Percentiles rank a stretch among this genome's conserved stretches.
Conservation (phyloP, 2,113 vertebrate genomes). For the Cnemophilus loriae region DNA sequence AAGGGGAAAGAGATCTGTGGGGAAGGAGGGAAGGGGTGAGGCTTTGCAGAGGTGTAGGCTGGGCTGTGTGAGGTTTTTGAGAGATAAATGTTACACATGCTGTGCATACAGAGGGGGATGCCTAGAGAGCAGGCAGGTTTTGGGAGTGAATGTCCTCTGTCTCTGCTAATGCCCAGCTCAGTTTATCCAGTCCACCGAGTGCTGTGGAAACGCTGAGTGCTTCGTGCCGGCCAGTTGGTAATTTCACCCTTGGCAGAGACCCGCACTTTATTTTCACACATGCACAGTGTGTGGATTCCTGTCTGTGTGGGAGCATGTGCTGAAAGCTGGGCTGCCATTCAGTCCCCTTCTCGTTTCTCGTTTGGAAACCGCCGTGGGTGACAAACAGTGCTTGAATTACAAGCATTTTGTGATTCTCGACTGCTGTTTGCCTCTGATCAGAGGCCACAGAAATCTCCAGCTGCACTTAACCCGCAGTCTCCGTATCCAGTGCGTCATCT, state of each 20-base stretch:
- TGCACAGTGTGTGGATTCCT: not conserved
- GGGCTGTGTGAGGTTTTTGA: not conserved
- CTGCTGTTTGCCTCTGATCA: conserved; percentile 24
- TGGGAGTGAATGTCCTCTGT: not conserved
- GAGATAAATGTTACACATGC: not conserved
- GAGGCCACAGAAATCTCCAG: conserved; percentile 33
- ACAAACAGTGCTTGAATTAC: conserved; percentile 11
- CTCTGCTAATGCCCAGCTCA: not conserved
- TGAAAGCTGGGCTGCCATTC: not conserved
- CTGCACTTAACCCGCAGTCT: conserved; percentile 32
- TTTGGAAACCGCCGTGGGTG: not conserved
- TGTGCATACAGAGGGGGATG: not conserved
- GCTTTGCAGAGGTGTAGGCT: not conserved
- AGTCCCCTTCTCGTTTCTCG: not conserved
- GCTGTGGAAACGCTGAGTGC: not conserved
- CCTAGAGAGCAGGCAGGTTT: too few species aligned
- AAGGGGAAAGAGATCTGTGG: not conserved
- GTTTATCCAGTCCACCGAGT: not conserved
- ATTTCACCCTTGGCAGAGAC: not conserved
- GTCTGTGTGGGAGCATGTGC: not conserved
- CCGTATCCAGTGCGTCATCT: not conserved
- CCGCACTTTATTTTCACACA: not conserved
- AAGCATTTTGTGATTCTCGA: conserved; percentile 1
- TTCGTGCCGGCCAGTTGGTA: not conserved
- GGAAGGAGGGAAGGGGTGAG: not conserved